phyloP scores from a whole-genome alignment of 2,888 invertebrate genomes.

The Steinernema hermaphroditum region DNA sequence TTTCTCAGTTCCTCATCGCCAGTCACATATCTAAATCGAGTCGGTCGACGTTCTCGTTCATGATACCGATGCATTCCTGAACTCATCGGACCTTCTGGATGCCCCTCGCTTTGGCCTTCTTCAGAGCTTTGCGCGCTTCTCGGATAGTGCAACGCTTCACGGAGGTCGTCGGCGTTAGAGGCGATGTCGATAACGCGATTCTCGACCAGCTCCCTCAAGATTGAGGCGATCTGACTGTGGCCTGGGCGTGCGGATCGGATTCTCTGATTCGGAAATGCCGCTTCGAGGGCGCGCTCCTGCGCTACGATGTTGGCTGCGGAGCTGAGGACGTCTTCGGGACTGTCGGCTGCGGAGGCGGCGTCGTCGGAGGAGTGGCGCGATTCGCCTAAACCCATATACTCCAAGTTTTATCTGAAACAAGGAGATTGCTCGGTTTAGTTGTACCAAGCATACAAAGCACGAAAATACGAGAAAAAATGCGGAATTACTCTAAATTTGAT shows the following conservation, averaged over 20 bases:
- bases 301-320: slow-evolving; percentile 16
- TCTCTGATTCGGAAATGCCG: slow-evolving; percentile 11
- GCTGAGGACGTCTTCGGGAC: slow-evolving; percentile 2
- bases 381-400: slow-evolving; percentile 12
- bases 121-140: neutral
- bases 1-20: neutral
- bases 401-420: neutral
- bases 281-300: slow-evolving; percentile 16
- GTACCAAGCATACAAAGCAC: neutral
- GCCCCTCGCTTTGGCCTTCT: neutral
- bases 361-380: slow-evolving; percentile 4
- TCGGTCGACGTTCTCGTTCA: neutral
- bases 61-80: neutral
- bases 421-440: neutral
- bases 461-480: neutral
- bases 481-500: neutral
- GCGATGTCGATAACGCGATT: slow-evolving; percentile 15
- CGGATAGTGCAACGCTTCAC: neutral
- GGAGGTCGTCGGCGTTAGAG: slow-evolving; percentile 5
- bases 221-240: neutral
- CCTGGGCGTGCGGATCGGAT: slow-evolving; percentile 22
- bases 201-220: neutral
- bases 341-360: neutral
- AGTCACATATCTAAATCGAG: neutral
- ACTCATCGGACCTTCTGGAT: neutral